Percentiles rank a stretch among this genome's conserved stretches.
These are phyloP conservation scores for Leptinotarsa tumamoca DNA, from an alignment of 2,888 invertebrate species.

Conservation along the genomic window DNA sequence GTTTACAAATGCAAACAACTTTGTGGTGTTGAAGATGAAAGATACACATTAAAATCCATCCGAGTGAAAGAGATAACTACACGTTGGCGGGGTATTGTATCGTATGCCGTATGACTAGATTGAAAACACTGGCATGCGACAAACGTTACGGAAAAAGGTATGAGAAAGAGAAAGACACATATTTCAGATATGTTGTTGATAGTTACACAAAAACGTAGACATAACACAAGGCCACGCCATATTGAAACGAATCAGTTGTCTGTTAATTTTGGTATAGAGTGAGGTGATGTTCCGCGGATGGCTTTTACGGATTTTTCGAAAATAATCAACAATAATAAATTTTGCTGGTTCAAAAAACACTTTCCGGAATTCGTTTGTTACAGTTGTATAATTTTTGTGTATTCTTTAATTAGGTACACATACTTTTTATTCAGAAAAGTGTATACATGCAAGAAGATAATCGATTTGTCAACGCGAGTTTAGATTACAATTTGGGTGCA, in stretches of 20 bases:
- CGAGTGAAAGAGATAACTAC: slow-evolving; percentile 48
- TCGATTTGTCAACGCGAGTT: slow-evolving; percentile 71
- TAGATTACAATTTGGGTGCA: slow-evolving; percentile 69
- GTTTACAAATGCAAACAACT: slow-evolving; percentile 46
- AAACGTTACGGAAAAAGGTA: slow-evolving; percentile 37
- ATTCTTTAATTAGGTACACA: slow-evolving; percentile 27
- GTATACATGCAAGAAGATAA: slow-evolving; percentile 65
- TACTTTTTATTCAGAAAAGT: slow-evolving; percentile 51
- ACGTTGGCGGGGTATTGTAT: slow-evolving; percentile 48
- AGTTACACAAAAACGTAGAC: slow-evolving; percentile 44
- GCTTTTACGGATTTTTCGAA: slow-evolving; percentile 58
- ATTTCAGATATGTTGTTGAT: slow-evolving; percentile 44
- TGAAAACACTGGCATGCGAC: slow-evolving; percentile 44
- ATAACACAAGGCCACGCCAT: slow-evolving; percentile 70
- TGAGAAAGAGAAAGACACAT: slow-evolving; percentile 37
- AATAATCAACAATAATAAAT: slow-evolving; percentile 37
- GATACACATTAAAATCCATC: slow-evolving; percentile 47
- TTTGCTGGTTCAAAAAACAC: background rate
- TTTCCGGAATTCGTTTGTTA: slow-evolving; percentile 1
- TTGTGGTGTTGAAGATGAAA: slow-evolving; percentile 36
- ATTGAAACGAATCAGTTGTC: slow-evolving; percentile 72
- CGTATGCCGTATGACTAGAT: slow-evolving; percentile 59
- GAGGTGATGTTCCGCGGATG: slow-evolving; percentile 59
- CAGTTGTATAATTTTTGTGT: slow-evolving; percentile 25
- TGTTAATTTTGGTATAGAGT: slow-evolving; percentile 71